Conservation (phyloP, 2,888 invertebrate genomes). For the Lepidochrysops patricia region DNA sequence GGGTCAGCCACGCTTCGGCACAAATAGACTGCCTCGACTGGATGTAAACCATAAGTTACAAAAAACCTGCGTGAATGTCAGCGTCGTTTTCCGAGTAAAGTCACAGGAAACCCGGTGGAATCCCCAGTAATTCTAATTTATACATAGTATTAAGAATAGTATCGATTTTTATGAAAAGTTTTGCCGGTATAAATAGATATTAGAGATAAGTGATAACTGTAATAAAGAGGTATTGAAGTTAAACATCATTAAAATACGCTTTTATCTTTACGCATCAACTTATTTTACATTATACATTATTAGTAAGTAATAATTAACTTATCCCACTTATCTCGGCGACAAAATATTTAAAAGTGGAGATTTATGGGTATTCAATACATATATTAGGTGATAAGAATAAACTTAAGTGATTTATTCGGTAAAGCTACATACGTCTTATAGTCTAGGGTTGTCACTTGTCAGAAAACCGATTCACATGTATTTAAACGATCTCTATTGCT, state of each 20-base stretch:
- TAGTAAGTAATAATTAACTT: background rate
- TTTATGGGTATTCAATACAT: slow-evolving; percentile 5
- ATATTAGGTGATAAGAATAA: slow-evolving; percentile 10
- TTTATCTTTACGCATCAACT: background rate
- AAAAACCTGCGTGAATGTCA: too few relatives aligned
- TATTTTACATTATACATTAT: background rate
- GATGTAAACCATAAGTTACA: too few relatives aligned
- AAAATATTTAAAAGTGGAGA: slow-evolving; percentile 9
- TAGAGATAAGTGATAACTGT: background rate
- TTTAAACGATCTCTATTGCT: too few relatives aligned
- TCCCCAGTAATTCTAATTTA: too few relatives aligned
- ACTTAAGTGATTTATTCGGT: slow-evolving; percentile 42
- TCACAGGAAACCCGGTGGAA: too few relatives aligned
- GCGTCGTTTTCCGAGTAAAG: too few relatives aligned
- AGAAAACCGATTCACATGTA: background rate
- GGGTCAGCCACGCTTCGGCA: too few relatives aligned
- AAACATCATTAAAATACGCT: background rate
- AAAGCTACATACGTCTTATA: slow-evolving; percentile 38
- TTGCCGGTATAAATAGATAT: background rate
- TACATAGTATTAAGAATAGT: too few relatives aligned
- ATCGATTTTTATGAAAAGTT: too few relatives aligned
- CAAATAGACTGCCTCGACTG: too few relatives aligned
- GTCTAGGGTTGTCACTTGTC: background rate
- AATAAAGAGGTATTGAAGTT: background rate
- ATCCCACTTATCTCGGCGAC: slow-evolving; percentile 2